These are phyloP conservation scores for Lasioglossum villosulum DNA, from an alignment of 2,888 invertebrate genomes.

Conservation along the genomic window DNA sequence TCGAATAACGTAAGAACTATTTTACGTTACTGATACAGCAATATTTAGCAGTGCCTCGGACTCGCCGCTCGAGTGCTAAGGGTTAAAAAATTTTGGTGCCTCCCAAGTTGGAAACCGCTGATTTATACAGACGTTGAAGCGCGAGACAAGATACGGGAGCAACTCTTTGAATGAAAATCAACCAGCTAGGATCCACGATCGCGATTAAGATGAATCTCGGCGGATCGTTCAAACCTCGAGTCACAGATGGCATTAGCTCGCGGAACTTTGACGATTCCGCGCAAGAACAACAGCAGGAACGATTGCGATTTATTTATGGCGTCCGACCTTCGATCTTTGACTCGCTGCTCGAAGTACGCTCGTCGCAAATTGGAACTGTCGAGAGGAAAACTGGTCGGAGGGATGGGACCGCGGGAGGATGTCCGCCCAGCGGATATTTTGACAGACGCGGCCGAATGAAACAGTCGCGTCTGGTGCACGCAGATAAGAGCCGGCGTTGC, in stretches of 20 bases:
- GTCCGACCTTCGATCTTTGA: background rate
- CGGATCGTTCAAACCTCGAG: constrained; percentile 66
- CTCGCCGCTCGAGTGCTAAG: too few relatives aligned
- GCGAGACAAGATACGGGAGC: too few relatives aligned
- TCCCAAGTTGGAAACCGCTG: too few relatives aligned
- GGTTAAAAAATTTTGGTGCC: too few relatives aligned
- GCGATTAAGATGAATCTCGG: background rate
- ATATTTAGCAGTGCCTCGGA: too few relatives aligned
- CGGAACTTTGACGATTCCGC: constrained; percentile 48
- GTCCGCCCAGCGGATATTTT: background rate
- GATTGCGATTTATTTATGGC: background rate
- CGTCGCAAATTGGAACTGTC: background rate
- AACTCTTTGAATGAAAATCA: background rate
- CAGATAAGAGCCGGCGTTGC: constrained; percentile 63
- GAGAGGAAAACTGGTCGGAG: background rate
- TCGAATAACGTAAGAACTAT: too few relatives aligned
- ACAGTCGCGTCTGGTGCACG: constrained; percentile 59
- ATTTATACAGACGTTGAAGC: too few relatives aligned
- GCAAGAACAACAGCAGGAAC: background rate
- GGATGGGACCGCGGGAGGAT: background rate
- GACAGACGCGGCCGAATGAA: background rate
- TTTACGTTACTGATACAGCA: too few relatives aligned
- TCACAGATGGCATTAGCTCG: constrained; percentile 81
- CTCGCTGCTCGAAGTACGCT: background rate
- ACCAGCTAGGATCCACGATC: background rate